A percentile compares a stretch with the other conserved stretches of the same genome.
phyloP scores from a whole-genome alignment of 1,140 invertebrate species.

The Contarinia nasturtii region DNA sequence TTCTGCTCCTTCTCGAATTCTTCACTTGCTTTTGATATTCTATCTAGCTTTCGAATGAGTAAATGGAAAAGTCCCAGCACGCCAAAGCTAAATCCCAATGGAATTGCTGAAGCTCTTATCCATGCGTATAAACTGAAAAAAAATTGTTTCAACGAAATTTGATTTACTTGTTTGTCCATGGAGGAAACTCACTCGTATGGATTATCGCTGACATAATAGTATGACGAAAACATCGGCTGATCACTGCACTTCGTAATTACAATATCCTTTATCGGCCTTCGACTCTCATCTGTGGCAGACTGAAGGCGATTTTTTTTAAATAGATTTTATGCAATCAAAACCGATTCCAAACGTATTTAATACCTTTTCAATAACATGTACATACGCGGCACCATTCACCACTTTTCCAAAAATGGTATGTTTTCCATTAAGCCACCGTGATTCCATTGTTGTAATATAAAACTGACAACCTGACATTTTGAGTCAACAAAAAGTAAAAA shows the following conservation, averaged over 20 bases:
- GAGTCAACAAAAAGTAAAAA: no score
- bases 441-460: constrained; percentile 78
- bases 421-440: constrained; percentile 79
- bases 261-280: constrained; percentile 44
- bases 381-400: constrained; percentile 58
- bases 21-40: constrained; percentile 12
- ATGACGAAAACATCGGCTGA: constrained; percentile 34
- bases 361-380: constrained; percentile 59
- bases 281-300: constrained; percentile 46
- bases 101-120: constrained; percentile 51
- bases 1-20: no score
- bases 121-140: constrained; percentile 46
- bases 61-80: constrained; percentile 57
- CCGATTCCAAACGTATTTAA: not conserved
- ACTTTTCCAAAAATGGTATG: constrained; percentile 92
- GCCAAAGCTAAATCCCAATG: constrained; percentile 50
- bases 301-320: not conserved
- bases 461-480: constrained; percentile 88
- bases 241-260: constrained; percentile 43
- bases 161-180: no score
- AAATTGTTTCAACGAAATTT: constrained; percentile 1
- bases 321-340: not conserved
- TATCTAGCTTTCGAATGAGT: constrained; percentile 42
- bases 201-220: constrained; percentile 40
- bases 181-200: constrained; percentile 35